phyloP scores from a whole-genome alignment of 2,888 invertebrate genomes.

The Zootermopsis nevadensis region DNA sequence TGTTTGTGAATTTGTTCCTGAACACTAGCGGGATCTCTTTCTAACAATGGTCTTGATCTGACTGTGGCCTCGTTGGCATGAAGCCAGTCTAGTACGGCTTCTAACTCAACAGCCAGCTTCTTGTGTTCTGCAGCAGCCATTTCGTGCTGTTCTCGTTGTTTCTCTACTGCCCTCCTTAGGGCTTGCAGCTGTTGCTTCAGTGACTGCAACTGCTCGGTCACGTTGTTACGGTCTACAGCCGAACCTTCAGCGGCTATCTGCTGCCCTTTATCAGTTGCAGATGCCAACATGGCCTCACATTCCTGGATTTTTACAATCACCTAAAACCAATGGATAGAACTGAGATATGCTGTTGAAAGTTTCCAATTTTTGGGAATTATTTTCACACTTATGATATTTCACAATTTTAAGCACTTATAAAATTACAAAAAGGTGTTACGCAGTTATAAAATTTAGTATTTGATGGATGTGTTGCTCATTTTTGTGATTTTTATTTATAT shows the following conservation, averaged over 20 bases:
- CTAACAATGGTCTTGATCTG: constrained; percentile 84
- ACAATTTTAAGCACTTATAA: too few species aligned
- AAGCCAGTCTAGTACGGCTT: constrained; percentile 84
- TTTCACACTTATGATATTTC: too few species aligned
- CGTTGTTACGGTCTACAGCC: constrained; percentile 85
- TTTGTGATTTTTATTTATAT: too few species aligned
- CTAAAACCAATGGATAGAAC: constrained; percentile 54
- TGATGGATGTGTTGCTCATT: too few species aligned
- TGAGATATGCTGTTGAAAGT: too few species aligned
- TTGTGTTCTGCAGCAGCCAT: constrained; percentile 88
- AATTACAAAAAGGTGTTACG: too few species aligned
- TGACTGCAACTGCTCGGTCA: constrained; percentile 88
- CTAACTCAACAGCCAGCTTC: constrained; percentile 85
- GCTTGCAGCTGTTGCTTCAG: constrained; percentile 86
- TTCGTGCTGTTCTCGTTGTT: constrained; percentile 88
- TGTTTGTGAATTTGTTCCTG: constrained; percentile 85
- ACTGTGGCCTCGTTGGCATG: constrained; percentile 84
- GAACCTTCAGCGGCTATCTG: constrained; percentile 93
- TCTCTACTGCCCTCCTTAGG: constrained; percentile 84
- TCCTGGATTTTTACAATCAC: constrained; percentile 88
- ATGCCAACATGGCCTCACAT: constrained; percentile 87
- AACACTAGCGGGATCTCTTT: constrained; percentile 82
- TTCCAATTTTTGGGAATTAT: too few species aligned
- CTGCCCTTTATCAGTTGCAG: constrained; percentile 91
- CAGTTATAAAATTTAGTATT: too few species aligned